These are phyloP conservation scores for Aldabrachelys gigantea DNA, from an alignment of 2,113 vertebrate genomes.

Conservation along the genomic window DNA sequence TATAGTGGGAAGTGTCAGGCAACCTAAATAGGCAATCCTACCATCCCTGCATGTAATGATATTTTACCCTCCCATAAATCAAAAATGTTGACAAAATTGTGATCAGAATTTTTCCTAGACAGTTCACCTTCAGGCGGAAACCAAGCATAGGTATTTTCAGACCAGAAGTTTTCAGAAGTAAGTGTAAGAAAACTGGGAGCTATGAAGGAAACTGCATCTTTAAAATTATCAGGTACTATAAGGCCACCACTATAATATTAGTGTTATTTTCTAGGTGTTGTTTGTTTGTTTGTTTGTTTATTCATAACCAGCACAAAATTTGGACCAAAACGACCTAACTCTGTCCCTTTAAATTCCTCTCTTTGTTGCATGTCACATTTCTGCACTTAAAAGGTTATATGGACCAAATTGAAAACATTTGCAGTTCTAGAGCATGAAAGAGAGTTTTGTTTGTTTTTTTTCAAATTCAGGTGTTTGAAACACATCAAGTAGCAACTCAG, in stretches of 20 bases:
- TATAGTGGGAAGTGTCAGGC: background rate
- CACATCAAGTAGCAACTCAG: background rate
- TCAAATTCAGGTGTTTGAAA: background rate
- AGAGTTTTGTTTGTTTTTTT: background rate
- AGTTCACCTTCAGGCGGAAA: background rate
- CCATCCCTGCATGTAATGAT: too few relatives aligned
- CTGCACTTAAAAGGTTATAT: background rate
- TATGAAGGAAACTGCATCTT: background rate
- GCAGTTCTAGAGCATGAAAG: background rate
- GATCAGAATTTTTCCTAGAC: background rate
- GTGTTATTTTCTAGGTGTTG: background rate
- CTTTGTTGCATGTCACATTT: background rate
- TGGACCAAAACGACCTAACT: background rate
- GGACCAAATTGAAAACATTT: background rate
- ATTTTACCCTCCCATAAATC: background rate
- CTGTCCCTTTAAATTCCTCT: background rate
- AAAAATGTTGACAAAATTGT: background rate
- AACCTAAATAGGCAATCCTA: background rate
- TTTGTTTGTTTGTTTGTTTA: too few relatives aligned
- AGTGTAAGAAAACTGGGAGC: too few relatives aligned
- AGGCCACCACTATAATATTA: background rate
- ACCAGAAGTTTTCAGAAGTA: background rate
- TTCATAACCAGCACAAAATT: background rate
- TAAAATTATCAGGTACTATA: background rate
- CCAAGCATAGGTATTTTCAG: background rate